Percentiles rank a stretch among this genome's conserved stretches.
Evolutionary conservation across 2,888 invertebrate species (phyloP).

Genomic region (Euplexia lucipara): DNA sequence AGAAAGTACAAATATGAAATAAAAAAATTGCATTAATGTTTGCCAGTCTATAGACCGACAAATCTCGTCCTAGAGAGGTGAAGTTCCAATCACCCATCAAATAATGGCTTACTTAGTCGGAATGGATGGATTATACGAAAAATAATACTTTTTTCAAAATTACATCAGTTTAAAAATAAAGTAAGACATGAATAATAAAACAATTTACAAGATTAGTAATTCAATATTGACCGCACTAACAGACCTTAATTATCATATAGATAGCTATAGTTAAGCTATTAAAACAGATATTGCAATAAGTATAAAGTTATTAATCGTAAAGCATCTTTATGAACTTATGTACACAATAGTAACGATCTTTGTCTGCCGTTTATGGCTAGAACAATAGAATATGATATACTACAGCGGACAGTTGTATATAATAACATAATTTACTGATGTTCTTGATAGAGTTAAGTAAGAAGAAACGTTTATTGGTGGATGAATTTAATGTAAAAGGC

Average conservation of each 20-base stretch:
- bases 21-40: too few species aligned
- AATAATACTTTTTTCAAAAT: too few species aligned
- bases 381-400: constrained; percentile 44
- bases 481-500: neutral
- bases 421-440: neutral
- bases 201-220: constrained; percentile 31
- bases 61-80: too few species aligned
- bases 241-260: constrained; percentile 40
- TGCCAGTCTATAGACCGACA: too few species aligned
- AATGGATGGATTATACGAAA: neutral
- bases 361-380: constrained; percentile 11
- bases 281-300: constrained; percentile 39
- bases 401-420: constrained; percentile 1
- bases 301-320: constrained; percentile 54
- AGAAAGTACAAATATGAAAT: too few species aligned
- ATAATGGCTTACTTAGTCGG: neutral
- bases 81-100: too few species aligned
- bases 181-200: constrained; percentile 19
- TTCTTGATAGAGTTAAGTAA: neutral
- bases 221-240: constrained; percentile 31
- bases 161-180: neutral
- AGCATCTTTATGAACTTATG: constrained; percentile 36
- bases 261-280: constrained; percentile 38
- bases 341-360: constrained; percentile 26
- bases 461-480: too few species aligned